Conservation (phyloP, 2,113 vertebrate genomes). For the Oreotragus oreotragus region DNA sequence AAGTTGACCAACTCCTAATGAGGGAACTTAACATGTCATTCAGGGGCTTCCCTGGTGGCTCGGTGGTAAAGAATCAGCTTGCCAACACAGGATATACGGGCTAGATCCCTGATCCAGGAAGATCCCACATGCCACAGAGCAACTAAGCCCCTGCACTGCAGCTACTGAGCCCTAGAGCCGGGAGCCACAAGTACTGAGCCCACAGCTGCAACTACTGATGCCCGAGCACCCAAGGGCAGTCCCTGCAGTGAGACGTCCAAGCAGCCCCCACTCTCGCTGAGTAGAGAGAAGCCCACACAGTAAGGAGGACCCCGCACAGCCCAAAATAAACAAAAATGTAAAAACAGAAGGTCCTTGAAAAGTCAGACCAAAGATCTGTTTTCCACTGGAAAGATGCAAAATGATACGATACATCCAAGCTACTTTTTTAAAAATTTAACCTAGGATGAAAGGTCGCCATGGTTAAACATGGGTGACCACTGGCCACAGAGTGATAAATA, state of each 20-base stretch:
- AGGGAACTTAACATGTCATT: background rate
- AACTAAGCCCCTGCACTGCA: background rate
- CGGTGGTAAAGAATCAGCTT: background rate
- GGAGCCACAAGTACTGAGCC: rapidly evolving
- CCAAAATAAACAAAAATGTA: rapidly evolving
- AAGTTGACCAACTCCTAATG: background rate
- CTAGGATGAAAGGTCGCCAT: background rate
- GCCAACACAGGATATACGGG: background rate
- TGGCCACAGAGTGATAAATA: background rate
- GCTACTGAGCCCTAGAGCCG: rapidly evolving
- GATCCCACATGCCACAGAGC: background rate
- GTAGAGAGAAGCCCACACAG: rapidly evolving
- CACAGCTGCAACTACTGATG: rapidly evolving
- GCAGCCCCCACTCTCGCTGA: background rate
- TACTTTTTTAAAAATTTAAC: background rate
- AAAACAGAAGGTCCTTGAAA: background rate
- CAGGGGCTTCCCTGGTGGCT: background rate
- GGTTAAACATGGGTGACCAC: background rate
- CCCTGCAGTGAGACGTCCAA: rapidly evolving
- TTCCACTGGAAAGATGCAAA: background rate
- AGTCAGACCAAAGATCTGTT: background rate
- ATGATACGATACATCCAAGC: background rate
- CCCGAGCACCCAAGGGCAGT: rapidly evolving
- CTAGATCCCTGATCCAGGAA: background rate
- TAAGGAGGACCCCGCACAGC: rapidly evolving